Evolutionary conservation across 2,797 vertebrate species (phyloP), one percentile per base, ranked within the genome.

Genomic region (Liasis olivaceus): DNA sequence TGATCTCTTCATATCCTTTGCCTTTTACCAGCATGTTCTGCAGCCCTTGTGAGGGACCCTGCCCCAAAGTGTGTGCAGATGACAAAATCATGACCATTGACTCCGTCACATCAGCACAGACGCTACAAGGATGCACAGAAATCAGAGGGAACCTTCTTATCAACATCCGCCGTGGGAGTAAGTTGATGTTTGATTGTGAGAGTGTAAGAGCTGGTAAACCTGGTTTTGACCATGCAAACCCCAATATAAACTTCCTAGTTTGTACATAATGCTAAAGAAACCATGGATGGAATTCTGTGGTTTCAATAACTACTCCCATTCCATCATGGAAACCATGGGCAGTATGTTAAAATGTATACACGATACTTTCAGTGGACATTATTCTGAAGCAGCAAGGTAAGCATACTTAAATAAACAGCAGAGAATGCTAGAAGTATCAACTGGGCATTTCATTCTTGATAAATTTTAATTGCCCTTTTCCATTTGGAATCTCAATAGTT

Each of bases 131-230:
- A 87, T 99, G 99, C 97, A 99, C 99, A 0, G 98, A 99, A 96
- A 98, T 99, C 95, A 98, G 98, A 91, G 99, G 99, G 95, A 99
- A 99, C 95, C 97, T 99, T 95, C 98, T 99, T 95, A 99, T 99
- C 96, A 99, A 99, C 97, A 99, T 99, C 96, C 99, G 99, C 0
- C 98, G 98, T 66, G 99, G 99, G 97, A 99, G 99, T 99, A 96
- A 99, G 99, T 99, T 95, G n/a, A 64, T 7, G 3, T 1, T 62
- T 26, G 94, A 36, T 93, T 59, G 2, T 14, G 77, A 2, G 42
- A 42, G 15, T 3, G 1, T 36, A 28, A 7, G 12, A 28, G 54
- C 36, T 11, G 54, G 3, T 13, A 15, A 31, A 0, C 59, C 28
- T 62, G 36, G 13, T 51, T 42, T 42, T 64, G 28, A 36, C 1